Evolutionary conservation across 2,888 invertebrate species (phyloP), one percentile per base, ranked within the genome.

Genomic region (Nymphalis urticae): DNA sequence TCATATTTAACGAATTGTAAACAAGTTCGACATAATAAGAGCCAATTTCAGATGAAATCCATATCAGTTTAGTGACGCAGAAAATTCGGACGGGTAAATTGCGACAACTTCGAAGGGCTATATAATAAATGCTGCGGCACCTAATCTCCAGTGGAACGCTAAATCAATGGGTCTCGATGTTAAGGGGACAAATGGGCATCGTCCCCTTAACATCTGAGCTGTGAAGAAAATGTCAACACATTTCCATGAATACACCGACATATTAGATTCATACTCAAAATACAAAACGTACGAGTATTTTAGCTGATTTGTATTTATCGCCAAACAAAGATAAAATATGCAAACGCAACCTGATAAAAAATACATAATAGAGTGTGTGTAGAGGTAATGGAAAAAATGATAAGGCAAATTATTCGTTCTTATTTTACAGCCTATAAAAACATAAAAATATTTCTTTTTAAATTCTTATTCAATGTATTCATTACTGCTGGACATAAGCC

Each of bases 141-240:
- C 79, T 87, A 89, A 90, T 90, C 87, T 88, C 75, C 81, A 82
- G 77, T 82, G 82, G 86, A 85, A 85, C 76, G 84, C 78, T 79
- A 82, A 85, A 89, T 87, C 87, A 88, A 90, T 89, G 86, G 77
- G 80, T 80, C 79, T 80, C 76, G 73, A 77, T 73, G 70, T 79
- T n/a, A 79, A 73, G 75, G 77, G 75, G 78, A 80, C 76, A 78
- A 74, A 42, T 42, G 69, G 53, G 64, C 63, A 27, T 66, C 67
- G 66, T 27, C 42, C 42, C 42, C 42, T 42, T 13, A 42, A 42
- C 42, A 72, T 77, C 66, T 2, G 77, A 77, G 75, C 78, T 79
- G 81, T 76, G 84, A 83, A 82, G 83, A 82, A 85, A 86, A 86
- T 86, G 86, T 85, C 85, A 86, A 87, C 84, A 86, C 81, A 69